phyloP scores from a whole-genome alignment of 2,888 invertebrate species.

The Tetranychus truncatus region DNA sequence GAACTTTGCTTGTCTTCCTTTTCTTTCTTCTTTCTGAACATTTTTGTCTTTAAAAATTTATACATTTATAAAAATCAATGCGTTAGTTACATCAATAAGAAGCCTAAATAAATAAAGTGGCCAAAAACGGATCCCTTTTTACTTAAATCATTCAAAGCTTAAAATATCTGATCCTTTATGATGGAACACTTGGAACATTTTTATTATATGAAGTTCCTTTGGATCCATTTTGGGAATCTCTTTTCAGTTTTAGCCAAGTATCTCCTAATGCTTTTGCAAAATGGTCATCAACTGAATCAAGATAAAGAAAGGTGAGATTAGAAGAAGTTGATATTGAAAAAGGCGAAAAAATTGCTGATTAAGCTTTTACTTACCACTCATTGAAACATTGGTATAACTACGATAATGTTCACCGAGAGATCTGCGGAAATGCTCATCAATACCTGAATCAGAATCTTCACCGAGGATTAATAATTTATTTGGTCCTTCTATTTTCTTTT shows the following conservation, averaged over 20 bases:
- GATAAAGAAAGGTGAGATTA: not conserved
- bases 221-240: constrained; percentile 2
- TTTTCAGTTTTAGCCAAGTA: constrained; percentile 46
- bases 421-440: constrained; percentile 84
- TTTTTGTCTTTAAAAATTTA: not conserved
- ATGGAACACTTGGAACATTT: constrained; percentile 16
- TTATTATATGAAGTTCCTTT: constrained; percentile 11
- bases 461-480: not conserved
- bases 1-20: constrained; percentile 8
- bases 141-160: too few species aligned
- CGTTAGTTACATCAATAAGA: too few species aligned
- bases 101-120: too few species aligned
- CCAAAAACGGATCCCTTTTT: too few species aligned
- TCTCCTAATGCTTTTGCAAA: constrained; percentile 70
- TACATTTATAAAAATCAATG: too few species aligned
- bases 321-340: not conserved
- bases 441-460: constrained; percentile 31
- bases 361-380: constrained; percentile 23
- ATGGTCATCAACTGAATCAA: constrained; percentile 57
- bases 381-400: constrained; percentile 27
- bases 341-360: not conserved
- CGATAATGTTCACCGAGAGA: constrained; percentile 49
- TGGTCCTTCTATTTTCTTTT: not conserved
- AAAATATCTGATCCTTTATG: not conserved
- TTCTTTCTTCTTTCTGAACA: not conserved